phyloP scores from a whole-genome alignment of 1,140 invertebrate genomes.

The Drosophila repleta region DNA sequence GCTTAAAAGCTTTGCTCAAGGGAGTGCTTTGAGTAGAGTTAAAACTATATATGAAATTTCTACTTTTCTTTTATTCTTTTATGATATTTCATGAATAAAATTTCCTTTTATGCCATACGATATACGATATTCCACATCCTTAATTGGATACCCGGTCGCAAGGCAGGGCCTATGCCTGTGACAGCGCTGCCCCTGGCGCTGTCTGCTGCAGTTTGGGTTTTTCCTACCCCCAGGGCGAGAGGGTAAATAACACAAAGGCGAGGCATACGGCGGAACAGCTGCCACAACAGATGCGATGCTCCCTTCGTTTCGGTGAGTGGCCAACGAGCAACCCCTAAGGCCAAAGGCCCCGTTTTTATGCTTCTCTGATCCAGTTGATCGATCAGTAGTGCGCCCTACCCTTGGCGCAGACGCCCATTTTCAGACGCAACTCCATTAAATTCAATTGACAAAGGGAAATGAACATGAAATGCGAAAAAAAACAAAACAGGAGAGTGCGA shows the following conservation, averaged over 20 bases:
- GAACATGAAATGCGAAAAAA: conserved; percentile 78
- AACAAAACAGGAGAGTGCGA: conserved; percentile 6
- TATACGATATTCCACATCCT: conserved; percentile 1
- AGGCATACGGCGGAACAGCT: conserved; percentile 58
- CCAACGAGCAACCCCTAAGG: conserved; percentile 61
- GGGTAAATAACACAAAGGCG: conserved; percentile 14
- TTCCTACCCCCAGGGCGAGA: conserved; percentile 62
- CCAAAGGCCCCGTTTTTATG: conserved; percentile 57
- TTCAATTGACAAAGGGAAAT: conserved; percentile 81
- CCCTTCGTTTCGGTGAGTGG: conserved; percentile 47
- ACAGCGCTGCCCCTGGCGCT: conserved; percentile 18
- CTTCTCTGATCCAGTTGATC: conserved; percentile 74
- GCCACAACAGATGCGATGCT: conserved; percentile 50
- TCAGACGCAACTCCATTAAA: conserved; percentile 70
- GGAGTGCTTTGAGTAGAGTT: too few species aligned
- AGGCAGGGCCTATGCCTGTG: not conserved
- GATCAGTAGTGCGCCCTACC: conserved; percentile 75
- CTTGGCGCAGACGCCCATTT: conserved; percentile 60
- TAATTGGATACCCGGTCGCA: conserved; percentile 32
- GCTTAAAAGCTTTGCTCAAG: too few species aligned
- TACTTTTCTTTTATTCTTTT: too few species aligned
- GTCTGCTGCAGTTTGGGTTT: conserved; percentile 49
- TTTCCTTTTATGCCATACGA: not conserved
- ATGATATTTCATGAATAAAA: too few species aligned
- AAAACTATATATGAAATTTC: too few species aligned